A percentile compares a stretch with the other conserved stretches of the same genome.
Conservation (phyloP, 2,888 invertebrate genomes). For the Clostera curtula region DNA sequence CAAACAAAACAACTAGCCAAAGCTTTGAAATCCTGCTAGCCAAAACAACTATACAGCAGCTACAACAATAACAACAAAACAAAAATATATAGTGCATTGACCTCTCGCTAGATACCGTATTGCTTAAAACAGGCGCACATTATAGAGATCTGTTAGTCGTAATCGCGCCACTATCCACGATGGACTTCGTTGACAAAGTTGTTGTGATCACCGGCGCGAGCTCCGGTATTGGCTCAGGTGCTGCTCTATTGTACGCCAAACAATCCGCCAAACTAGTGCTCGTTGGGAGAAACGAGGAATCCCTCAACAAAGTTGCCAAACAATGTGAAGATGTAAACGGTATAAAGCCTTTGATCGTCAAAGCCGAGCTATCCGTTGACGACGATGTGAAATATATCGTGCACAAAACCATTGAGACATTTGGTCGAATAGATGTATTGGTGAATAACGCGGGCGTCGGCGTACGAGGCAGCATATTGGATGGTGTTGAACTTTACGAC, state of each 20-base stretch:
- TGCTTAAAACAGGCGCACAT: slow-evolving; percentile 11
- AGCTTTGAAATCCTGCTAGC: no score
- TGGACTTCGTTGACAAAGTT: slow-evolving; percentile 77
- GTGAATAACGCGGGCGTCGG: slow-evolving; percentile 91
- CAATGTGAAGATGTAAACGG: slow-evolving; percentile 66
- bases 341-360: slow-evolving; percentile 71
- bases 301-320: slow-evolving; percentile 76
- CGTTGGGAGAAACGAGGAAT: slow-evolving; percentile 80
- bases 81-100: no score
- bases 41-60: no score
- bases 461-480: slow-evolving; percentile 84
- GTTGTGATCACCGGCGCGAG: slow-evolving; percentile 80
- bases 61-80: no score
- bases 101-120: not conserved
- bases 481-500: slow-evolving; percentile 88
- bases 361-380: slow-evolving; percentile 80
- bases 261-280: slow-evolving; percentile 78
- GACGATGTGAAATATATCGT: slow-evolving; percentile 79
- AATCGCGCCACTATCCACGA: slow-evolving; percentile 27
- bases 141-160: slow-evolving; percentile 23
- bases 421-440: slow-evolving; percentile 82
- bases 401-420: slow-evolving; percentile 78
- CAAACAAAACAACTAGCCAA: no score
- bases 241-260: slow-evolving; percentile 79
- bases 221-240: slow-evolving; percentile 82